Evolutionary conservation across 1,140 invertebrate species (phyloP).

Genomic region (Bombus pyrosoma): DNA sequence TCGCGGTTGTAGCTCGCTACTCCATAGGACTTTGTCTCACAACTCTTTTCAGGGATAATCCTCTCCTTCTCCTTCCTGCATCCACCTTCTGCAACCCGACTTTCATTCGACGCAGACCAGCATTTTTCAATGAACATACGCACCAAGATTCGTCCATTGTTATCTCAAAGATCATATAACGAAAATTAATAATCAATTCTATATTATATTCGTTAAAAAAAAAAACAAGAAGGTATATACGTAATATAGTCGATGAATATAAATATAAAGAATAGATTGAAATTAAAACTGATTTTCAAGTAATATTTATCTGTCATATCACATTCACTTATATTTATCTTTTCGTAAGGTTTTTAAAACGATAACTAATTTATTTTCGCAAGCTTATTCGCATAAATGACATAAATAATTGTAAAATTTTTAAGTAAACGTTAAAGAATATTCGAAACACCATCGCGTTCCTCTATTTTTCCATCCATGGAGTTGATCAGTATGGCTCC

Average conservation of each 20-base stretch:
- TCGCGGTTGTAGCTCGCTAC: slow-evolving; percentile 46
- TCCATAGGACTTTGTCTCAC: slow-evolving; percentile 33
- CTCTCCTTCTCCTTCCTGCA: background rate
- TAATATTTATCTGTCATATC: background rate
- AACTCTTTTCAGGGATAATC: slow-evolving; percentile 29
- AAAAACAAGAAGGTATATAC: too few species aligned
- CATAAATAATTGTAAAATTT: too few species aligned
- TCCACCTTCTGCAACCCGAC: background rate
- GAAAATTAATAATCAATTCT: too few species aligned
- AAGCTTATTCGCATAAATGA: too few species aligned
- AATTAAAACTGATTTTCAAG: background rate
- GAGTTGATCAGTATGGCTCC: too few species aligned
- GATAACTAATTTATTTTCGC: too few species aligned
- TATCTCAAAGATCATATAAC: slow-evolving; percentile 9
- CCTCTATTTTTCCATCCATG: too few species aligned
- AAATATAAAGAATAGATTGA: background rate
- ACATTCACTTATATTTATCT: background rate
- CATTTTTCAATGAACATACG: slow-evolving; percentile 2
- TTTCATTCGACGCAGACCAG: background rate
- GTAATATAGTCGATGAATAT: too few species aligned
- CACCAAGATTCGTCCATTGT: background rate
- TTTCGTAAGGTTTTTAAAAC: background rate
- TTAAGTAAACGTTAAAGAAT: too few species aligned
- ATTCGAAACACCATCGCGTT: too few species aligned
- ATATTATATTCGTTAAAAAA: too few species aligned